A percentile compares a stretch with the other conserved stretches of the same genome.
Conservation (phyloP, 2,113 vertebrate species). For the Clarias batrachus region DNA sequence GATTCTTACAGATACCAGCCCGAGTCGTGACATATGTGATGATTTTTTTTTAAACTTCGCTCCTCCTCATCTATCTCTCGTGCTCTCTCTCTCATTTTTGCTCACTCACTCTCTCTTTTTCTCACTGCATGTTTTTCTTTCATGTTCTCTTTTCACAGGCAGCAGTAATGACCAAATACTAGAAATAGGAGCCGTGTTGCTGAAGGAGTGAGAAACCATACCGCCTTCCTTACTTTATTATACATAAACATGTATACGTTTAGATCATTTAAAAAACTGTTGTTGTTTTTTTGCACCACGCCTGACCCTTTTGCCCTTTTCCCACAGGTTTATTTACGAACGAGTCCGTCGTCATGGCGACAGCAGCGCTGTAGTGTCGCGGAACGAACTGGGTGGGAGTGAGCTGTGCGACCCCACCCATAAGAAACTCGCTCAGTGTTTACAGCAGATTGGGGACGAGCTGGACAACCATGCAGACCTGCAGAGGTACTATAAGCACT, state of each 20-base stretch:
- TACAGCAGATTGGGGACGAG: constrained; percentile 87
- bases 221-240: background rate
- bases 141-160: constrained; percentile 56
- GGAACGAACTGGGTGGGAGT: constrained; percentile 62
- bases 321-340: constrained; percentile 70
- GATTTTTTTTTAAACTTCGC: background rate
- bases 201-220: constrained; percentile 69
- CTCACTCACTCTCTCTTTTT: background rate
- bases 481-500: constrained; percentile 70
- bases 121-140: background rate
- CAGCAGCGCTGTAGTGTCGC: constrained; percentile 44
- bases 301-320: background rate
- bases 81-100: background rate
- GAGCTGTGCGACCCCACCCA: constrained; percentile 73
- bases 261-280: background rate
- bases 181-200: constrained; percentile 64
- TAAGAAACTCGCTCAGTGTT: constrained; percentile 78
- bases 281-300: background rate
- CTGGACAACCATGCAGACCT: constrained; percentile 82
- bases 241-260: background rate
- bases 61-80: background rate
- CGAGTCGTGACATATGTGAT: background rate
- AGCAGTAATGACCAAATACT: constrained; percentile 62
- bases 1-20: background rate
- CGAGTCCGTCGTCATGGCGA: constrained; percentile 63